Evolutionary conservation across 2,888 invertebrate genomes (phyloP).

Genomic region (Hirtodrosophila histrioides): DNA sequence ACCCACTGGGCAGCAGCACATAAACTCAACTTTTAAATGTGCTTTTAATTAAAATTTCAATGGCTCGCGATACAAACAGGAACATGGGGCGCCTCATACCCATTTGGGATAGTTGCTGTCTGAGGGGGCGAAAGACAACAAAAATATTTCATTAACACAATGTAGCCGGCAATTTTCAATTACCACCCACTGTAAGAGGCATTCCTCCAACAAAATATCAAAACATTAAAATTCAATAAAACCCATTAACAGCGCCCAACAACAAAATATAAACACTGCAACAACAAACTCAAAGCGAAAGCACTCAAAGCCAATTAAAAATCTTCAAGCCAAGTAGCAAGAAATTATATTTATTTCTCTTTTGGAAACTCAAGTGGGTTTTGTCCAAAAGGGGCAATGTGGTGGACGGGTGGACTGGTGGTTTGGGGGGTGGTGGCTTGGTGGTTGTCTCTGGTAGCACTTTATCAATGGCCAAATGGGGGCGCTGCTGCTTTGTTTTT

Average conservation of each 20-base stretch:
- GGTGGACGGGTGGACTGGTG: background rate
- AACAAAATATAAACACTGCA: conserved; percentile 32
- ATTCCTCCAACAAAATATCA: conserved; percentile 60
- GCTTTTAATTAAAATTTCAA: conserved; percentile 74
- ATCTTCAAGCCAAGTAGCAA: conserved; percentile 67
- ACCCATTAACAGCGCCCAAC: conserved; percentile 64
- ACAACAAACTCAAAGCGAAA: conserved; percentile 46
- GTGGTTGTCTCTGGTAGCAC: conserved; percentile 48
- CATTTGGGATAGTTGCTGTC: too few species aligned
- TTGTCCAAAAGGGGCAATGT: background rate
- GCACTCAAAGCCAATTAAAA: conserved; percentile 77
- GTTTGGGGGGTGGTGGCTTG: background rate
- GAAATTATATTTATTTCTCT: conserved; percentile 76
- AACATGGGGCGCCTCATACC: background rate
- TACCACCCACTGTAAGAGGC: conserved; percentile 62
- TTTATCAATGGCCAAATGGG: conserved; percentile 65
- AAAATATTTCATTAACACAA: conserved; percentile 63
- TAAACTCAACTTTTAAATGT: conserved; percentile 72
- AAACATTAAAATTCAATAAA: conserved; percentile 79
- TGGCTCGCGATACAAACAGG: conserved; percentile 31
- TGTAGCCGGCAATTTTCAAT: conserved; percentile 63
- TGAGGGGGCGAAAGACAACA: background rate
- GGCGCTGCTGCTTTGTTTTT: conserved; percentile 7
- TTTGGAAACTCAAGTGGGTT: conserved; percentile 25
- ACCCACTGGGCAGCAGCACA: conserved; percentile 59